Base-by-base conservation (phyloP, 2,888 invertebrate species). In the Napeogenes inachia region DNA sequence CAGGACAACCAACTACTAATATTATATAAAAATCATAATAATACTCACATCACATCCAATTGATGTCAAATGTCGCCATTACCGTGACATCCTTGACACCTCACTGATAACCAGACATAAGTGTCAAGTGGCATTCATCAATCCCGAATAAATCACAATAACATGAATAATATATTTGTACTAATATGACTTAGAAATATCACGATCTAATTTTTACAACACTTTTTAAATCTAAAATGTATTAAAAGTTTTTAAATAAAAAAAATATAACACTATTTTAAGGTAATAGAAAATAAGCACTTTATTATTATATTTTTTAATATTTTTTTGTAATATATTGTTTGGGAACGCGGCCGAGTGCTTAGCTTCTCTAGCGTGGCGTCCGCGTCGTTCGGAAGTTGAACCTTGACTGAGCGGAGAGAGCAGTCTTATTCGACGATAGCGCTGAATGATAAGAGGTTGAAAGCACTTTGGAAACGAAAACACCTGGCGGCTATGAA, bases 331-430 rank as follows among this genome's bases (percentile, higher is more conserved):
- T 42, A 0, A 42, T 42, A 12, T 8, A 10, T 42, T 42, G 10
- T 42, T 42, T 8, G 8, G 3, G 50, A 0, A 50, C 50, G 30
- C 50, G 50, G 30, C 8, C 12, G 30, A 8, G 6, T 4, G 6
- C 21, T 30, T 3, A 50, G 50, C 10, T 13, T 30, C 13, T 30
- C 30, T 4, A 47, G 60, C n/a, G 35, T 56, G n/a, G 47, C 62
- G 56, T 47, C 56, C 59, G 55, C 45, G 32, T 61, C 59, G 21
- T 13, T 10, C 47, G 45, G 59, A 47, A 59, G 56, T 59, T 45
- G 33, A 57, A 46, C 32, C 45, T 54, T 54, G 56, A 64, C 64
- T 64, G 64, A 56, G 12, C 50, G 30, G 50, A 50, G 50, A 13
- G 50, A 30, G 50, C 8, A 50, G 50, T 50, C 50, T 50, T 50